Base-by-base conservation (phyloP, 2,888 invertebrate genomes). In the Rhaphigaster nebulosa region DNA sequence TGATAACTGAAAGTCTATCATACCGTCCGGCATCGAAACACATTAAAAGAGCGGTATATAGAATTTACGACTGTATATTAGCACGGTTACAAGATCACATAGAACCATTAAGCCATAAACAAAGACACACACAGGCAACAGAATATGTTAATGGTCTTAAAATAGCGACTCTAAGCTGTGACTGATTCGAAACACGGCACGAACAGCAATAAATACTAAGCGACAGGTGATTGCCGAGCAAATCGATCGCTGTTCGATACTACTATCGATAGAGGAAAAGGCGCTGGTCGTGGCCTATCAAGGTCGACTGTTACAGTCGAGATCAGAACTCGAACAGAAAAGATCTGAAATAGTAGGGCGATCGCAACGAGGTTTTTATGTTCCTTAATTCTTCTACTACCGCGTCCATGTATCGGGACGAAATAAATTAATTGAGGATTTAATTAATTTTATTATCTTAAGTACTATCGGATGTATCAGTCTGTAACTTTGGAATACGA, bases 101-200 rank as follows among this genome's bases (percentile, higher is more conserved):
- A 29, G n/a, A 15, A 29, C 29, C 65, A 76, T 76, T 76, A 76
- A 38, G 23, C 70, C 70, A 38, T 76, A 76, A 76, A 76, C 20
- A 34, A 76, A 76, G 70, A 23, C 70, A 34, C 18, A 38, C 38
- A 20, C 20, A 20, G 23, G 23, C 10, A 34, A 38, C 1, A 76
- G 18, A 76, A 38, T 20, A 20, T 76, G 70, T 76, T 76, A 76
- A 15, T 38, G 70, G 34, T 34, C 20, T 20, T 76, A 38, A 76
- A 76, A 76, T 76, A 76, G 38, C 60, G n/a, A 29, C 15, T 6
- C 65, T 1, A 18, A 29, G 15, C 65, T 2, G 65, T 38, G 70
- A 76, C 70, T 76, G 70, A 76, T 38, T 76, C 70, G 70, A 38
- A 76, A 76, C 70, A 76, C 15, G 70, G 70, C 34, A 38, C 70